Conservation (phyloP, 2,888 invertebrate species). For the Venusia cambrica region DNA sequence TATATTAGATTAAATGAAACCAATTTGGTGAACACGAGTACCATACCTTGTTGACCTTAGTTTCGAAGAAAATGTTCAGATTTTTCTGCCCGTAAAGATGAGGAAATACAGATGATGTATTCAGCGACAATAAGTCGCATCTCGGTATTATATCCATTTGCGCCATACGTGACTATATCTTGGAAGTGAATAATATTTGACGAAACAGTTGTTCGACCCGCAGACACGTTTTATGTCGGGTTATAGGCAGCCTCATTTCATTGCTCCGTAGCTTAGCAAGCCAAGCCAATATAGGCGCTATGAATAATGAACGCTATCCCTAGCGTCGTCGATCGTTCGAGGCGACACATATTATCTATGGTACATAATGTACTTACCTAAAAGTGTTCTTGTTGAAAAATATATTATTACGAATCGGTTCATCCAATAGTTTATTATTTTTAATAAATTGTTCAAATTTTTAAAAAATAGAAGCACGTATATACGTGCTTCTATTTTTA, state of each 20-base stretch:
- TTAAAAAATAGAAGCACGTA: too few relatives aligned
- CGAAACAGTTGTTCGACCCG: constrained; percentile 32
- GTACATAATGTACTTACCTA: constrained; percentile 21
- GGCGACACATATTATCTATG: constrained; percentile 24
- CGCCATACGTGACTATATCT: constrained; percentile 38
- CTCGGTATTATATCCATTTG: constrained; percentile 32
- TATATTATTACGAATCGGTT: too few relatives aligned
- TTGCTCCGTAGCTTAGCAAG: constrained; percentile 35
- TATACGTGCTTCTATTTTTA: too few relatives aligned
- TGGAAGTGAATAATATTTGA: constrained; percentile 43
- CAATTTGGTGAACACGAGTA: too few relatives aligned
- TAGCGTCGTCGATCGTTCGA: constrained; percentile 24
- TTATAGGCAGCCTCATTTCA: constrained; percentile 42
- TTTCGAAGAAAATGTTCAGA: constrained; percentile 11
- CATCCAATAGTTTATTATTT: too few relatives aligned
- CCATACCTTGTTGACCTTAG: too few relatives aligned
- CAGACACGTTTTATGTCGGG: constrained; percentile 40
- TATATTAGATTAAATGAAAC: too few relatives aligned
- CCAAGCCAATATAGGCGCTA: constrained; percentile 39
- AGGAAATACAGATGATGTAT: constrained; percentile 9
- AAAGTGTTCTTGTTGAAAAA: too few relatives aligned
- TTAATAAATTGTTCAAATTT: too few relatives aligned
- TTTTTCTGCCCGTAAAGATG: constrained; percentile 13
- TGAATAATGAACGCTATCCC: constrained; percentile 38
- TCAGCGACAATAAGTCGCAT: constrained; percentile 16